Evolutionary conservation across 2,113 vertebrate genomes (phyloP).

Genomic region (Carassius carassius): DNA sequence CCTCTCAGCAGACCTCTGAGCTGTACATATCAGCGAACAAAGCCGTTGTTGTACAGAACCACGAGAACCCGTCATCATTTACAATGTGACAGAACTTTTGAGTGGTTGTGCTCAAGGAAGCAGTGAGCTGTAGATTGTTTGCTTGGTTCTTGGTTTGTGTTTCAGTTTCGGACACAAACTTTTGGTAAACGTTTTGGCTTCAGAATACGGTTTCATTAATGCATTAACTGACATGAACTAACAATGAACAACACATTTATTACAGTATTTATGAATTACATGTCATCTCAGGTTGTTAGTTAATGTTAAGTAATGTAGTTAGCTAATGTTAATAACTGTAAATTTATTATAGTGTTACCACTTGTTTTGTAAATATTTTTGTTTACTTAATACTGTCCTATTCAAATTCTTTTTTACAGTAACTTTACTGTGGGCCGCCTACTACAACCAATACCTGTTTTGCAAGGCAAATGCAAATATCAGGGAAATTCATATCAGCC

Average conservation of each 20-base stretch:
- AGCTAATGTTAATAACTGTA: background rate
- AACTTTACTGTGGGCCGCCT: background rate
- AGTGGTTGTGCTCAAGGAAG: background rate
- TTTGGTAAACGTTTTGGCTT: background rate
- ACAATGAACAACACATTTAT: too few relatives aligned
- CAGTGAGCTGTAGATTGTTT: background rate
- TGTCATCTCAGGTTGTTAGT: background rate
- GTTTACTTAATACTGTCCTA: background rate
- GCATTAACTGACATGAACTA: background rate
- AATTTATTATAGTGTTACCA: background rate
- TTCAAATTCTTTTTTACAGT: background rate
- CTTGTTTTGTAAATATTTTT: background rate
- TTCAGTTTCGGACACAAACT: background rate
- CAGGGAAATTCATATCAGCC: background rate
- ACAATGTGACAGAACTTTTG: slow-evolving; percentile 59
- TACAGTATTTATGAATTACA: too few relatives aligned
- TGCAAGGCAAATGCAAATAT: background rate
- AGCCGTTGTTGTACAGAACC: slow-evolving; percentile 70
- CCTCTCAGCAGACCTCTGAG: slow-evolving; percentile 73
- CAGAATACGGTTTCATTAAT: background rate
- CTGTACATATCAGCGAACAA: slow-evolving; percentile 69
- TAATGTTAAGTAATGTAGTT: too few relatives aligned
- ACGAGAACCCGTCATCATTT: slow-evolving; percentile 80
- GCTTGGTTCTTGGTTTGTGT: background rate
- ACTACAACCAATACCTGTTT: background rate